Conservation (phyloP, 2,888 invertebrate species). For the Sesia apiformis region DNA sequence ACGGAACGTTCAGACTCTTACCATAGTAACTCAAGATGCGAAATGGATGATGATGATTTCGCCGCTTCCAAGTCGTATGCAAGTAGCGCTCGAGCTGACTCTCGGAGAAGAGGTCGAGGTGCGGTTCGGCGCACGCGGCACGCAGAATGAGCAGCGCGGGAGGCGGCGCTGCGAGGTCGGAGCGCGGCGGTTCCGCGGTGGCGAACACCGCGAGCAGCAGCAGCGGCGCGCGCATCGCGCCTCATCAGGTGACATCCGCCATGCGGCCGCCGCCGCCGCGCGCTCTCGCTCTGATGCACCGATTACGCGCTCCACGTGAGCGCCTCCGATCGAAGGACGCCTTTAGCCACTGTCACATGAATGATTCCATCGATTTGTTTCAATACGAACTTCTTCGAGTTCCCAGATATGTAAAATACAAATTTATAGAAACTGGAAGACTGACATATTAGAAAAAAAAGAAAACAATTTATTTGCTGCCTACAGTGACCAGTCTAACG, state of each 20-base stretch:
- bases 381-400: too few relatives aligned
- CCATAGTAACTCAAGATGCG: slow-evolving; percentile 26
- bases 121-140: slow-evolving; percentile 28
- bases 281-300: neutral
- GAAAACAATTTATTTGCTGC: neutral
- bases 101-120: slow-evolving; percentile 13
- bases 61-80: slow-evolving; percentile 7
- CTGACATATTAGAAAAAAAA: neutral
- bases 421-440: neutral
- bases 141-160: slow-evolving; percentile 36
- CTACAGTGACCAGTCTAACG: neutral
- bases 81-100: slow-evolving; percentile 11
- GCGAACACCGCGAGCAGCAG: slow-evolving; percentile 9
- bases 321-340: neutral
- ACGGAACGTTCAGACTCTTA: slow-evolving; percentile 4
- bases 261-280: slow-evolving; percentile 3
- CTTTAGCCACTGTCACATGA: neutral
- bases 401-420: too few relatives aligned
- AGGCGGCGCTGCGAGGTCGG: slow-evolving; percentile 21
- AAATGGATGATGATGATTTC: slow-evolving; percentile 8
- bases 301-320: neutral
- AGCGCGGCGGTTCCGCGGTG: slow-evolving; percentile 7
- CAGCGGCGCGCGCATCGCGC: slow-evolving; percentile 4
- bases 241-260: slow-evolving; percentile 1
- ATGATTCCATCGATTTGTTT: neutral